Base-by-base conservation (phyloP, 1,140 invertebrate genomes). In the Atta colombica region DNA sequence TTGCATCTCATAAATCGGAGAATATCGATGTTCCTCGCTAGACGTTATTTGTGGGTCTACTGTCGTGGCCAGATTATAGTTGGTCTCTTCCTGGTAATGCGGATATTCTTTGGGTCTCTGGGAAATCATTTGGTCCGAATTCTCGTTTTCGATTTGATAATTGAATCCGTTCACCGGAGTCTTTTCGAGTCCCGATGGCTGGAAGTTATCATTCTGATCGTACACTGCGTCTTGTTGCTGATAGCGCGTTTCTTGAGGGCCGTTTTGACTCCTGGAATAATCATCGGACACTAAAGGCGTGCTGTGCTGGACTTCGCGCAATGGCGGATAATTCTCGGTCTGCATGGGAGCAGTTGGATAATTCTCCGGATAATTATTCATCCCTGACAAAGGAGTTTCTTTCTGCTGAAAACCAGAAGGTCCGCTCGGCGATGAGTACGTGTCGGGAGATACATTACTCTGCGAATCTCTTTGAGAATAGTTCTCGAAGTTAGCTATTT, bases 131-230 rank as follows among this genome's bases (percentile, higher is more conserved):
- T 90, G 89, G 0, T 88, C 63, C 3, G 55, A 8, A 1, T 90
- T 85, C 3, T 82, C 90, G 14, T 88, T 80, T 7, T 89, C 91
- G 12, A 88, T 77, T 69, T 93, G 93, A 87, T 94, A 95, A 88
- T 94, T 94, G 72, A 94, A 95, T 51, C 93, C 94, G 68, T 94
- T 94, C 1, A 94, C 90, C 3, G 94, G 93, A 1, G 90, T 65
- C 1, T 91, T 88, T 16, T 94, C 92, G 0, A 94, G 72, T 6
- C 87, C 91, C 6, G 61, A n/a, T 16, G 89, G 91, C 10, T 88
- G 90, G 4, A 90, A 63, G 5, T 39, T 39, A 31, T 61, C 4
- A 61, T 28, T 60, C 84, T 85, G 86, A 31, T 88, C 91, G 39
- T 91, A 91, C 21, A 78, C 88, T 6, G 53, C 35, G 1, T 72